Conservation (phyloP, 2,113 vertebrate genomes). For the Numida meleagris region DNA sequence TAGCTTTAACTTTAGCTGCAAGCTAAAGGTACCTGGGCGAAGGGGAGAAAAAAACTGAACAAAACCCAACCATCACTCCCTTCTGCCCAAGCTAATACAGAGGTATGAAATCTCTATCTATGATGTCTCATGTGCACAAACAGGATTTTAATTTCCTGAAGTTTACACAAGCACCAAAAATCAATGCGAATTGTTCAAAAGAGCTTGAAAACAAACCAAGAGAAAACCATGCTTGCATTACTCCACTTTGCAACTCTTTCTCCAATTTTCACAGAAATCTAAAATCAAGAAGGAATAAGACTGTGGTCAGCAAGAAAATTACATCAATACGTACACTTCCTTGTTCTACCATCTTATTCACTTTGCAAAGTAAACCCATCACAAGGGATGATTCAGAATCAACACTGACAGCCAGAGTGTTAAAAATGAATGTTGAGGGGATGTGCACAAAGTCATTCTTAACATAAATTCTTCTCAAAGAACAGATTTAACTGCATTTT, state of each 20-base stretch:
- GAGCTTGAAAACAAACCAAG: neutral
- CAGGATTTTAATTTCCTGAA: neutral
- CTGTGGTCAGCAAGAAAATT: neutral
- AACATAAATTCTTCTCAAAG: neutral
- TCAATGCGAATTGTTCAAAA: neutral
- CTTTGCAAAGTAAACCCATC: neutral
- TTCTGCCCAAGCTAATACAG: neutral
- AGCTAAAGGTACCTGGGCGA: neutral
- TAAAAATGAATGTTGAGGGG: neutral
- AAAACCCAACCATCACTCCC: neutral
- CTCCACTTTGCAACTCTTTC: neutral
- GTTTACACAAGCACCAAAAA: neutral
- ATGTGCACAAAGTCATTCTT: neutral
- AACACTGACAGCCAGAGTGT: neutral
- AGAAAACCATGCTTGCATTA: neutral
- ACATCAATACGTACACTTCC: slow-evolving; percentile 9
- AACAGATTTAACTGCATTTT: neutral
- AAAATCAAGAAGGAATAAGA: neutral
- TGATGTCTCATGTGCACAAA: neutral
- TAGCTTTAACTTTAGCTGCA: neutral
- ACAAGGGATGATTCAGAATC: slow-evolving; percentile 7
- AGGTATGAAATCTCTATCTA: neutral
- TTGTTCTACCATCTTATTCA: neutral
- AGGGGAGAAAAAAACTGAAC: neutral
- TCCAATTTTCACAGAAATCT: neutral